These are phyloP conservation scores for Leptodactylus fallax DNA, from an alignment of 2,797 vertebrate genomes.

Conservation along the genomic window DNA sequence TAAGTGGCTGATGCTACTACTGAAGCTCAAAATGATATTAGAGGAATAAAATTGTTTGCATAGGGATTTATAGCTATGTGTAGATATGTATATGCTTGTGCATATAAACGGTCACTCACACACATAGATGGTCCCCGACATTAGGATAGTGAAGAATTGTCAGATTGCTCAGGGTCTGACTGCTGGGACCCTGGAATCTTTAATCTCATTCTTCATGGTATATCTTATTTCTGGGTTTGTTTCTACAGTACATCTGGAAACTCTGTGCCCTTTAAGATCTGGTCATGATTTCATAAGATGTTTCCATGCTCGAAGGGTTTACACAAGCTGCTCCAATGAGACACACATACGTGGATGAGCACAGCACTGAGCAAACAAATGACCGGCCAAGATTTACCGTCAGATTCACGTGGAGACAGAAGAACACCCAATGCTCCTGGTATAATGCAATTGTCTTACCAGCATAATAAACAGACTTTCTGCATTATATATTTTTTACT, in stretches of 20 bases:
- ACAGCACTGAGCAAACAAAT: slow-evolving; percentile 33
- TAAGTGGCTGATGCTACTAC: neutral
- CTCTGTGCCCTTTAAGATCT: neutral
- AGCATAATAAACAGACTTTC: no score
- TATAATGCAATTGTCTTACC: neutral
- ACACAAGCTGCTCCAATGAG: slow-evolving; percentile 31
- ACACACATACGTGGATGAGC: slow-evolving; percentile 35
- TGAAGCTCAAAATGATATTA: no score
- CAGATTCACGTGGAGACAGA: neutral
- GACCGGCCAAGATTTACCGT: neutral
- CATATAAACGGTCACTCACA: no score
- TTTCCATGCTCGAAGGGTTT: neutral
- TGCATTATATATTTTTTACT: no score
- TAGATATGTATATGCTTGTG: no score
- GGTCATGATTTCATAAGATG: neutral
- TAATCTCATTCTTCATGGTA: neutral
- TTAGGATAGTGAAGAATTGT: no score
- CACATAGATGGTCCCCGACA: no score
- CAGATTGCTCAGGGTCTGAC: no score
- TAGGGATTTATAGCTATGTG: no score
- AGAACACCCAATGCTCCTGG: neutral
- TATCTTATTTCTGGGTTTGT: neutral
- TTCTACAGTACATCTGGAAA: neutral
- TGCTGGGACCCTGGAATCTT: no score
- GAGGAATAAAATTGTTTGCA: no score